Percentiles rank a stretch among this genome's conserved stretches.
Conservation (phyloP, 2,113 vertebrate genomes). For the Noctilio leporinus region DNA sequence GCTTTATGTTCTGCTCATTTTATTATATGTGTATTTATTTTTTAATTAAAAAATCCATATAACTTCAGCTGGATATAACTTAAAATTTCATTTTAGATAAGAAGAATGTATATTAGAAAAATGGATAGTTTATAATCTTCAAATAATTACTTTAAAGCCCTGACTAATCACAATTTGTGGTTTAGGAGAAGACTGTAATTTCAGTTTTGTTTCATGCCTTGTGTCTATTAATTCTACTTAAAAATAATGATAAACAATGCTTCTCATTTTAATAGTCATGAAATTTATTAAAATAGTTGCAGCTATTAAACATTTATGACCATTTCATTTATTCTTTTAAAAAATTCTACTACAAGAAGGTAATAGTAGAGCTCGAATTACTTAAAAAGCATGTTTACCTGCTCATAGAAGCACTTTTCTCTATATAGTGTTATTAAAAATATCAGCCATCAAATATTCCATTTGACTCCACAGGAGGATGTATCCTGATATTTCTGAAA, state of each 20-base stretch:
- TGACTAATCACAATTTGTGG: not conserved
- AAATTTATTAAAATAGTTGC: not conserved
- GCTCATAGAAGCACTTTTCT: not conserved
- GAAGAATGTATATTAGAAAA: not conserved
- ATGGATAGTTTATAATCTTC: not conserved
- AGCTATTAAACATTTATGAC: slow-evolving; percentile 6
- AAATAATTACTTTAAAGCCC: not conserved
- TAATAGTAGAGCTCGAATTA: not conserved
- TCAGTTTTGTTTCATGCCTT: slow-evolving; percentile 15
- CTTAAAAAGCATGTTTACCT: not conserved
- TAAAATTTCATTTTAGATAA: not conserved
- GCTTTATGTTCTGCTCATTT: not conserved
- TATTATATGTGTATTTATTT: not conserved
- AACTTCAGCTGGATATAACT: not conserved
- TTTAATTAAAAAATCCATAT: not conserved
- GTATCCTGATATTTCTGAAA: not conserved
- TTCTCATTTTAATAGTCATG: not conserved
- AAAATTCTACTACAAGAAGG: not conserved
- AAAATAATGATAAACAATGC: not conserved
- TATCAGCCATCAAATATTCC: not conserved
- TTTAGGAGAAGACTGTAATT: not conserved
- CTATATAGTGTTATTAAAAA: not conserved
- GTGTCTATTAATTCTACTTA: not conserved
- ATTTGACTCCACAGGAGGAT: not conserved
- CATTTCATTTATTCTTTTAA: not conserved